These are phyloP conservation scores for Lucinisca nassula DNA, from an alignment of 2,888 invertebrate species.

Conservation along the genomic window DNA sequence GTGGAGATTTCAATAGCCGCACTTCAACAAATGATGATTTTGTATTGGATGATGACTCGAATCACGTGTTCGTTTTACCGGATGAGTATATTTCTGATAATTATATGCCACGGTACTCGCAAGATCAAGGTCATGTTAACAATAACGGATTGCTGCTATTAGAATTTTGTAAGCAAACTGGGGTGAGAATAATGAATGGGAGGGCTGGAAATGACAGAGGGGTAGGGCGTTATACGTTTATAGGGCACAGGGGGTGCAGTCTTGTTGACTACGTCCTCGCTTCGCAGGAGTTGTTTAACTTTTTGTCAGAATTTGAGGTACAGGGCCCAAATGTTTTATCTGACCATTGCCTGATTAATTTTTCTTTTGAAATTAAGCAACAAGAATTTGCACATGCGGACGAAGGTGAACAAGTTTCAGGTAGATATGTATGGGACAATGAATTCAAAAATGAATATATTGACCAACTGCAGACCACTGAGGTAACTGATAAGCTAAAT, in stretches of 20 bases:
- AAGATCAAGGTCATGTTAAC: constrained; percentile 4
- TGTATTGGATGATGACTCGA: background rate
- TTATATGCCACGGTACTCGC: constrained; percentile 3
- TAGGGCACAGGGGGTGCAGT: constrained; percentile 12
- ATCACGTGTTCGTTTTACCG: background rate
- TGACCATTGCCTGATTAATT: background rate
- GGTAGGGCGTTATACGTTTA: constrained; percentile 10
- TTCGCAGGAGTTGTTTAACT: background rate
- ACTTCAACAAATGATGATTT: background rate
- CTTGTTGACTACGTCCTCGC: constrained; percentile 12
- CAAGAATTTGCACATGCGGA: background rate
- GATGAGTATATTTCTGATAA: constrained; percentile 8
- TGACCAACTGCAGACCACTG: background rate
- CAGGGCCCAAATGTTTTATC: background rate
- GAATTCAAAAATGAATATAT: background rate
- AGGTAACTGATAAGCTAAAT: background rate
- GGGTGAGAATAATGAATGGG: constrained; percentile 10
- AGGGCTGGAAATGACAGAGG: background rate
- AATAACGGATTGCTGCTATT: background rate
- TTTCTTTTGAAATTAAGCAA: background rate
- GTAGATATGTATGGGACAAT: background rate
- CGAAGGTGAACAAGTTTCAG: background rate
- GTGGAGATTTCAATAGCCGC: background rate
- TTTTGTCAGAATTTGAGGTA: background rate
- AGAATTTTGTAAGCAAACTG: constrained; percentile 15